Evolutionary conservation across 2,113 vertebrate species (phyloP), one percentile per base, ranked within the genome.

Genomic region (Dicerorhinus sumatrensis): DNA sequence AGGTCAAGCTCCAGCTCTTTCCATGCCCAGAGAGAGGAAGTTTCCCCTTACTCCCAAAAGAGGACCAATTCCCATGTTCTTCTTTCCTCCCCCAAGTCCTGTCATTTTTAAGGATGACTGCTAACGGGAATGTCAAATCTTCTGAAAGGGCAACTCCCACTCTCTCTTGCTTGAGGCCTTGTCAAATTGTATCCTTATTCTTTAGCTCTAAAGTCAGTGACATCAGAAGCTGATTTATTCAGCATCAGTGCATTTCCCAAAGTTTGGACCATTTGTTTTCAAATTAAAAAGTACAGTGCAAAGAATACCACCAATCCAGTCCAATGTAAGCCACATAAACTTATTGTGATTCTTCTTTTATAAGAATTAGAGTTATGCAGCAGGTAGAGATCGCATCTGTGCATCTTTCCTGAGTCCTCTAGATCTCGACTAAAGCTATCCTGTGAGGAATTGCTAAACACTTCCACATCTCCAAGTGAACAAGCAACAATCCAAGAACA

Each of bases 231-330:
- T 65, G 2, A n/a, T 92, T 79, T 90, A 83, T 77, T 93, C 2
- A 80, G 17, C 23, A 84, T 73, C 27, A 87, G 46, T 94, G 46
- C 48, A 27, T 93, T 75, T 91, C 18, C 23, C 8, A 63, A 84
- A 48, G 25, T 79, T 63, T 54, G 29, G 6, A 5, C 92, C 23
- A 73, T 79, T 89, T 98, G 54, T 16, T 96, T 94, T 92, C 36
- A 79, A 89, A 72, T 76, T 65, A 56, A 80, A 81, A 90, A 39
- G 42, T 90, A 62, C 3, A 33, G 3, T 81, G 7, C 42, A 25
- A 31, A 80, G 63, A 84, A 89, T 93, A 39, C 31, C 65, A 46
- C 8, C 6, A 67, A 39, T 77, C 3, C 5, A 31, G 27, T 56
- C 29, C 13, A 88, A 48, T 79, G 51, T 62, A 86, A 91, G 27